Evolutionary conservation across 2,113 vertebrate species (phyloP).

Genomic region (Pogonocichla stellata): DNA sequence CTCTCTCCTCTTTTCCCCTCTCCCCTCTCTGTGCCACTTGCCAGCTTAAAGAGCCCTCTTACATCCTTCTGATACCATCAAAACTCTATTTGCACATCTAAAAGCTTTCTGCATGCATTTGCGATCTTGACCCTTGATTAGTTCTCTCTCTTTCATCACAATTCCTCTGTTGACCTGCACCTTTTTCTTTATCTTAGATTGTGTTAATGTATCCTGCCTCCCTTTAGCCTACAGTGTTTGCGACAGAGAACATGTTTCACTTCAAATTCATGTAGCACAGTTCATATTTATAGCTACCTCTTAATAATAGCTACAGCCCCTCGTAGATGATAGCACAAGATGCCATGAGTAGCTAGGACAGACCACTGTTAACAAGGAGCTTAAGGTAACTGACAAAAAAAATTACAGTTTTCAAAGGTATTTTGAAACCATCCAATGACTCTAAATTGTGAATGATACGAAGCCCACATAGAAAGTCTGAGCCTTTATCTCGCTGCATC

Average conservation of each 20-base stretch:
- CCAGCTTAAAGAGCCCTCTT: background rate
- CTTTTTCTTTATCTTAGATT: background rate
- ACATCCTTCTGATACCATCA: background rate
- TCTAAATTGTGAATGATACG: background rate
- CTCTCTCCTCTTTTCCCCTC: background rate
- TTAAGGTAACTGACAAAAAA: background rate
- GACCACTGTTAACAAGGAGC: background rate
- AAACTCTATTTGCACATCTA: background rate
- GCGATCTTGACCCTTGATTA: background rate
- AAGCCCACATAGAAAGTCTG: background rate
- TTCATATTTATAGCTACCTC: background rate
- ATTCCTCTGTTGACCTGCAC: background rate
- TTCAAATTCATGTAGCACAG: background rate
- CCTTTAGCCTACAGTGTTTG: background rate
- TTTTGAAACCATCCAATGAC: background rate
- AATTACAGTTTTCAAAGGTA: background rate
- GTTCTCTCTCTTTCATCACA: background rate
- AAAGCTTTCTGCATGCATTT: background rate
- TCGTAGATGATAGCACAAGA: background rate
- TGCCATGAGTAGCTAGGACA: background rate
- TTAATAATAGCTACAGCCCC: background rate
- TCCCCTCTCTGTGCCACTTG: background rate
- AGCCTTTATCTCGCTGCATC: background rate
- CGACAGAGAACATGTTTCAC: background rate
- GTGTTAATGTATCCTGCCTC: background rate